phyloP scores from a whole-genome alignment of 1,140 invertebrate genomes.

The Galendromus occidentalis region DNA sequence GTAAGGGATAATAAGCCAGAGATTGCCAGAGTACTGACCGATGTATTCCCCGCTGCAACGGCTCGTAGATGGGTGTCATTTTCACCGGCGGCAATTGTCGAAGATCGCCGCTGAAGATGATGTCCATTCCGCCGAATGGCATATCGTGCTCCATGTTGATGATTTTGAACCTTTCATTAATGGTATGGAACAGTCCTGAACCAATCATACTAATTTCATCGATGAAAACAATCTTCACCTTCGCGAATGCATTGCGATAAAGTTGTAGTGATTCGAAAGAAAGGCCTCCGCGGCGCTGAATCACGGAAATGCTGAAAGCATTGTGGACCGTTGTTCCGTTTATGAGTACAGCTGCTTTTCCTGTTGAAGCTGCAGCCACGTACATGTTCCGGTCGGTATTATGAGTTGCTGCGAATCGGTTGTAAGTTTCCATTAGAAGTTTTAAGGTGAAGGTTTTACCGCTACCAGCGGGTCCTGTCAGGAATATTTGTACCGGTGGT shows the following conservation, averaged over 20 bases:
- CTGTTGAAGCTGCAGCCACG: constrained; percentile 25
- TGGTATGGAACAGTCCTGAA: constrained; percentile 25
- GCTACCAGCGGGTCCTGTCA: constrained; percentile 20
- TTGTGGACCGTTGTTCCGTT: constrained; percentile 22
- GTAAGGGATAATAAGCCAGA: constrained; percentile 24
- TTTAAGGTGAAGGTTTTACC: constrained; percentile 26
- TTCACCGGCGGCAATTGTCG: constrained; percentile 25
- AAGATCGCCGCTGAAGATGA: constrained; percentile 24
- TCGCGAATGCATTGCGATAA: constrained; percentile 25
- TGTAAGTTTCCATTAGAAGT: constrained; percentile 22
- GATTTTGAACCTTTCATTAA: constrained; percentile 25
- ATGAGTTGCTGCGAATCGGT: constrained; percentile 23
- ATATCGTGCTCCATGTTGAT: constrained; percentile 20
- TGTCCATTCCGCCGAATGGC: constrained; percentile 11
- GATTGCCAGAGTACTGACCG: constrained; percentile 25
- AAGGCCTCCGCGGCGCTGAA: constrained; percentile 24
- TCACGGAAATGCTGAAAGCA: constrained; percentile 22
- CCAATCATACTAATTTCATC: constrained; percentile 27
- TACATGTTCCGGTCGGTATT: constrained; percentile 14
- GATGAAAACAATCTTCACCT: constrained; percentile 27
- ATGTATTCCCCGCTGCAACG: constrained; percentile 23
- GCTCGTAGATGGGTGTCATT: constrained; percentile 24
- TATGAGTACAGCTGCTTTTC: constrained; percentile 23
- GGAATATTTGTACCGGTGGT: constrained; percentile 13
- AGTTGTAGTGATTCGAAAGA: constrained; percentile 20